These are phyloP conservation scores for Polietes domitor DNA, from an alignment of 2,888 invertebrate genomes.

Conservation along the genomic window DNA sequence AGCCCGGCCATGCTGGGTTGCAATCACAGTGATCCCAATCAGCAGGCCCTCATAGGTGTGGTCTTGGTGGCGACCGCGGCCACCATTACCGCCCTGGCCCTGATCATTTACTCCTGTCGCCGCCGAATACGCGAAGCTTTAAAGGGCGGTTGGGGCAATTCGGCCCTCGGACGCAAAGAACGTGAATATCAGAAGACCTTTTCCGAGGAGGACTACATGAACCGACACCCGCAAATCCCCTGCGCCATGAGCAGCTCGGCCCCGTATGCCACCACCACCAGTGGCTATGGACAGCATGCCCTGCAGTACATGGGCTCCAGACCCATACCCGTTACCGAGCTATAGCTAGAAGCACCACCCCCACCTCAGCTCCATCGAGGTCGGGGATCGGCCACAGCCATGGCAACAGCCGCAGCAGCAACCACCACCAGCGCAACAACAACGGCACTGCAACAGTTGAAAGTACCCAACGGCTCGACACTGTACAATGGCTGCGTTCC, in stretches of 20 bases:
- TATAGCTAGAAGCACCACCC: slow-evolving; percentile 95
- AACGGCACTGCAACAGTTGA: slow-evolving; percentile 77
- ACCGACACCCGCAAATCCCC: slow-evolving; percentile 78
- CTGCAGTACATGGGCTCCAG: slow-evolving; percentile 82
- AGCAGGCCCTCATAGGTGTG: slow-evolving; percentile 90
- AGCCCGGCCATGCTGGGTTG: slow-evolving; percentile 91
- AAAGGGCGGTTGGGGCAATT: slow-evolving; percentile 83
- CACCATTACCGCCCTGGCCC: slow-evolving; percentile 86
- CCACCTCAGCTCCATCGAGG: slow-evolving; percentile 88
- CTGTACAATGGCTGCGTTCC: slow-evolving; percentile 69
- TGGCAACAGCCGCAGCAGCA: too few species aligned
- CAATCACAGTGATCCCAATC: slow-evolving; percentile 88
- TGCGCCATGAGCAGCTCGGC: slow-evolving; percentile 73
- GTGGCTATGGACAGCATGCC: slow-evolving; percentile 79
- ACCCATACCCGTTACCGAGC: slow-evolving; percentile 94
- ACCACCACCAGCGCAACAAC: too few species aligned
- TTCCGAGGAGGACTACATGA: slow-evolving; percentile 90
- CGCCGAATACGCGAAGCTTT: slow-evolving; percentile 90
- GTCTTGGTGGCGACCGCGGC: slow-evolving; percentile 88
- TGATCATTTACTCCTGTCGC: slow-evolving; percentile 90
- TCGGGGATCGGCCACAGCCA: slow-evolving; percentile 73
- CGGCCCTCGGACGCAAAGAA: slow-evolving; percentile 85
- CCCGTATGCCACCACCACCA: slow-evolving; percentile 73
- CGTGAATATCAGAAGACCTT: slow-evolving; percentile 95
- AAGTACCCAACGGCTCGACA: slow-evolving; percentile 76